phyloP scores from a whole-genome alignment of 2,797 vertebrate species.

The Pteropus rufus region DNA sequence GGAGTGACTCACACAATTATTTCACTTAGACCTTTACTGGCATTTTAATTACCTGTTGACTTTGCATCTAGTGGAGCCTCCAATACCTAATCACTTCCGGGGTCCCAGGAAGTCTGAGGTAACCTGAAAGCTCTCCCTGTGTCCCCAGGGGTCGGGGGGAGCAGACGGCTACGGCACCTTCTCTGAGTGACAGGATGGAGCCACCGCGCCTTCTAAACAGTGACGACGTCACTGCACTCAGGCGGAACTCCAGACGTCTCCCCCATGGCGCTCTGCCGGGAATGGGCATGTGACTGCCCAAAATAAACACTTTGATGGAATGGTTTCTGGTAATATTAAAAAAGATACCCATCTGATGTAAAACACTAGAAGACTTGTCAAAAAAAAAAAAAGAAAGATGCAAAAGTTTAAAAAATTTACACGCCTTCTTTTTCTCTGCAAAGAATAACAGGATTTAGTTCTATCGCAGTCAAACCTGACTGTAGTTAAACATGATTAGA shows the following conservation, averaged over 20 bases:
- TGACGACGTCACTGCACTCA: fast-evolving
- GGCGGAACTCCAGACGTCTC: too few relatives aligned
- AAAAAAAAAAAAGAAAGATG: background rate
- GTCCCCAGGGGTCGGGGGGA: background rate
- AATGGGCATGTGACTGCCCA: background rate
- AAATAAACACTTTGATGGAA: background rate
- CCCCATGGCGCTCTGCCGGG: background rate
- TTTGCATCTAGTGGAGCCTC: background rate
- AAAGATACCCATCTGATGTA: background rate
- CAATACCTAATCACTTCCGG: background rate
- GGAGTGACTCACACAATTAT: background rate
- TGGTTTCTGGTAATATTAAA: background rate
- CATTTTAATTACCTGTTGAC: background rate
- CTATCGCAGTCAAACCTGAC: background rate
- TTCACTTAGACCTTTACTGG: background rate
- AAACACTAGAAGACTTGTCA: background rate
- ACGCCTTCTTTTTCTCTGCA: background rate
- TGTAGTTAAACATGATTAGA: background rate
- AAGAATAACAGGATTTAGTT: background rate
- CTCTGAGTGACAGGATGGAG: background rate
- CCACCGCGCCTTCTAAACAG: background rate
- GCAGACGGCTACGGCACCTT: fast-evolving
- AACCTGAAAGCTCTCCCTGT: background rate
- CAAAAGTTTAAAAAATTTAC: background rate
- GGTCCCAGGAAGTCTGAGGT: background rate